These are phyloP conservation scores for Dufourea novaeangliae DNA, from an alignment of 1,140 invertebrate genomes.

Conservation along the genomic window DNA sequence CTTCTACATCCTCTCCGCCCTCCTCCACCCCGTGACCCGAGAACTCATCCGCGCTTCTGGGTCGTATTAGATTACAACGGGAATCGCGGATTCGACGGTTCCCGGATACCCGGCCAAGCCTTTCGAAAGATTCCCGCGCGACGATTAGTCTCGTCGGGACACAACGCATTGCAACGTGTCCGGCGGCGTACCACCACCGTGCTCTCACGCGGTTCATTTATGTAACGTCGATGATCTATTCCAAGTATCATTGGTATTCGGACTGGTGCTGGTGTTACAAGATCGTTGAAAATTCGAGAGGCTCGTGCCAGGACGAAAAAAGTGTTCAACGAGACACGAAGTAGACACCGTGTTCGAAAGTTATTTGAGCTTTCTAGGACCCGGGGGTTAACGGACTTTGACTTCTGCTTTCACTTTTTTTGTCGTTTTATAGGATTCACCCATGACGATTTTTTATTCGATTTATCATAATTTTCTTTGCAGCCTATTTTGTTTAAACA, in stretches of 20 bases:
- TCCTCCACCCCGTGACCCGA: constrained; percentile 59
- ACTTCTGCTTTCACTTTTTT: too few relatives aligned
- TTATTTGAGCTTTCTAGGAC: too few relatives aligned
- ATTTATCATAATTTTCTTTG: too few relatives aligned
- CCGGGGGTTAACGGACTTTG: too few relatives aligned
- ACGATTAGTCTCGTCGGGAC: constrained; percentile 34
- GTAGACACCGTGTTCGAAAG: too few relatives aligned
- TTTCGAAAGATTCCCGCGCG: constrained; percentile 42
- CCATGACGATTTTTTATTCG: too few relatives aligned
- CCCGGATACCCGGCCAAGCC: constrained; percentile 17
- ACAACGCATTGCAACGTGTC: constrained; percentile 11
- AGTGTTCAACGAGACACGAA: too few relatives aligned
- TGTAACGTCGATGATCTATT: constrained; percentile 56
- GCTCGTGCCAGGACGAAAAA: constrained; percentile 5
- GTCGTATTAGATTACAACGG: constrained; percentile 69
- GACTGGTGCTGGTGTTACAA: not conserved
- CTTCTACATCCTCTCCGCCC: constrained; percentile 69
- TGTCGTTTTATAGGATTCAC: too few relatives aligned
- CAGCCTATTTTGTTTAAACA: too few relatives aligned
- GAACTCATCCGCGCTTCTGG: constrained; percentile 40
- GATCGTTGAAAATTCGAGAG: not conserved
- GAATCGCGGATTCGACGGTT: constrained; percentile 37
- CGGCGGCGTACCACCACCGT: constrained; percentile 15
- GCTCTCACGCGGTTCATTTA: constrained; percentile 40
- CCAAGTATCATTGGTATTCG: constrained; percentile 46